phyloP scores from a whole-genome alignment of 2,888 invertebrate species.

The Hypsopygia costalis region DNA sequence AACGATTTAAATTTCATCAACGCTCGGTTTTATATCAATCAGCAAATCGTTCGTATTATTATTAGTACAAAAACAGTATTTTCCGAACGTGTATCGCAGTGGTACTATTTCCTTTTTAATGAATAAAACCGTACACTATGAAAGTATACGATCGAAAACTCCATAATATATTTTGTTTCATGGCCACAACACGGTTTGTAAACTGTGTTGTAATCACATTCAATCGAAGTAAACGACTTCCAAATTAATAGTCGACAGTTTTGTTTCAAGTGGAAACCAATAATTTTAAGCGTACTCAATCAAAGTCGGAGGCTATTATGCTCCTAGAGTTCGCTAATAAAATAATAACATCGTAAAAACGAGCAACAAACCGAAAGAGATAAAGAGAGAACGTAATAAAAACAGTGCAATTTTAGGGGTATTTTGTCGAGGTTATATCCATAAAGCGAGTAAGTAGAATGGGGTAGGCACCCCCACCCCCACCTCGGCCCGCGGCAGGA shows the following conservation, averaged over 20 bases:
- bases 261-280: slow-evolving; percentile 8
- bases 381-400: slow-evolving; percentile 79
- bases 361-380: slow-evolving; percentile 77
- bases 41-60: too few species aligned
- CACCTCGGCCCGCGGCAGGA: slow-evolving; percentile 48
- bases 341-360: slow-evolving; percentile 72
- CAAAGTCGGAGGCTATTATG: slow-evolving; percentile 29
- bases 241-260: not conserved
- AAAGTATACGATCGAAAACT: too few species aligned
- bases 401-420: slow-evolving; percentile 81
- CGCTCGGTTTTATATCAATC: too few species aligned
- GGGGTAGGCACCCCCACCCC: slow-evolving; percentile 39
- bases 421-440: slow-evolving; percentile 81
- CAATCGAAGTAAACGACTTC: slow-evolving; percentile 2
- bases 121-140: too few species aligned
- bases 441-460: slow-evolving; percentile 71
- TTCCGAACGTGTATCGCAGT: too few species aligned
- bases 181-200: too few species aligned
- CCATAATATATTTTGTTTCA: too few species aligned
- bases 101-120: too few species aligned
- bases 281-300: slow-evolving; percentile 17
- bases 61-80: too few species aligned
- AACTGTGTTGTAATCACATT: slow-evolving; percentile 5
- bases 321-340: slow-evolving; percentile 59
- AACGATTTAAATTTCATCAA: too few species aligned